A percentile compares a stretch with the other conserved stretches of the same genome.
phyloP scores from a whole-genome alignment of 2,888 invertebrate species.

The Alentia gelatinosa region DNA sequence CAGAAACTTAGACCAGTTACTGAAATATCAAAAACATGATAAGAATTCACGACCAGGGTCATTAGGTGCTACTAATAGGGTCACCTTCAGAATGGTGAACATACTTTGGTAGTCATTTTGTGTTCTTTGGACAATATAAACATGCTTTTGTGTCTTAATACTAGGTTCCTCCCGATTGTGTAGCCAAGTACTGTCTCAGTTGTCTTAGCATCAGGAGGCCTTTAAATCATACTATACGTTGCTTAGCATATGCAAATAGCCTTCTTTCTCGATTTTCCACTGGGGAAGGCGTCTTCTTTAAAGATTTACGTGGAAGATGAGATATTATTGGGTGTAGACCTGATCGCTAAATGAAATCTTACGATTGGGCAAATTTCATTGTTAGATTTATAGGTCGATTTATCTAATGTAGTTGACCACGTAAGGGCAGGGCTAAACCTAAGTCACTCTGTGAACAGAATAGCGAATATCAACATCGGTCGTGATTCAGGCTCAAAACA shows the following conservation, averaged over 20 bases:
- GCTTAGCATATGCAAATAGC: not conserved
- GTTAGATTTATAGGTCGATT: not conserved
- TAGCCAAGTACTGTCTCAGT: not conserved
- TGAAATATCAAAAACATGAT: conserved; percentile 40
- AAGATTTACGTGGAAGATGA: no score
- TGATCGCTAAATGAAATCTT: not conserved
- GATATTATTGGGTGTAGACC: not conserved
- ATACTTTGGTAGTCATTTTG: not conserved
- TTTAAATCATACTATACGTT: not conserved
- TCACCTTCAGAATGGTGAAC: not conserved
- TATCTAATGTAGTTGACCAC: not conserved
- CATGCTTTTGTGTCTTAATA: not conserved
- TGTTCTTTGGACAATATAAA: not conserved
- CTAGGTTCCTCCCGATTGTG: not conserved
- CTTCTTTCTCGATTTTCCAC: no score
- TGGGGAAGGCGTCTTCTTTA: no score
- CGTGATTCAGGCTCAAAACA: not conserved
- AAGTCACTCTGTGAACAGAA: not conserved
- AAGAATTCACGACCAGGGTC: not conserved
- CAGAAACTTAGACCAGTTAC: conserved; percentile 50
- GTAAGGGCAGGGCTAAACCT: not conserved
- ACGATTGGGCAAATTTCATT: not conserved
- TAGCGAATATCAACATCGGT: not conserved
- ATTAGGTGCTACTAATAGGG: not conserved
- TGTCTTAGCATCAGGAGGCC: not conserved